Percentiles rank a stretch among this genome's conserved stretches.
Evolutionary conservation across 2,888 invertebrate species (phyloP).

Genomic region (Lochmaea capreae): DNA sequence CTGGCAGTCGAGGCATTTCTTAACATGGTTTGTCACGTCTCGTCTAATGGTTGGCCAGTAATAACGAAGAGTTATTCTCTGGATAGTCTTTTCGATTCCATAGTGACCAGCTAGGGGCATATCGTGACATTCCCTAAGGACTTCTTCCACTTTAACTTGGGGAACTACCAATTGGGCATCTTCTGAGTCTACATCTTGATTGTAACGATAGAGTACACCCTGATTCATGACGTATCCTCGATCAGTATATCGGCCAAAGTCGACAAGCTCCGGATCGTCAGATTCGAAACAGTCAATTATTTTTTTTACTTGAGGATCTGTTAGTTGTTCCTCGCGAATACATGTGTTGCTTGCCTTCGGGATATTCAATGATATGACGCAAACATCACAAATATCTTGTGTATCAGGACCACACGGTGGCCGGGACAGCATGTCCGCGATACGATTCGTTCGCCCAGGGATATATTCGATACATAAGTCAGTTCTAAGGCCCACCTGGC

Average conservation of each 20-base stretch:
- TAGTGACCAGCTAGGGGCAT: conserved; percentile 51
- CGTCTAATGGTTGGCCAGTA: conserved; percentile 52
- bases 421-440: conserved; percentile 42
- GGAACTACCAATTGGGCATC: conserved; percentile 53
- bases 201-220: conserved; percentile 47
- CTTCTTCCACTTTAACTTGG: neutral
- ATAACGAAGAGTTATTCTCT: conserved; percentile 43
- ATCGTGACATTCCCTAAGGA: conserved; percentile 50
- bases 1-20: conserved; percentile 51
- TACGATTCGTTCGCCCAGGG: conserved; percentile 33
- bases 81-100: conserved; percentile 49
- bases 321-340: conserved; percentile 40
- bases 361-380: neutral
- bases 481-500: conserved; percentile 64
- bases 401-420: conserved; percentile 12
- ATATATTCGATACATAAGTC: conserved; percentile 47
- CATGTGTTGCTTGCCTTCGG: neutral
- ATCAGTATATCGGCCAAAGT: conserved; percentile 41
- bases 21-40: conserved; percentile 46
- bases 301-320: conserved; percentile 45
- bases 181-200: conserved; percentile 42
- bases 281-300: conserved; percentile 43
- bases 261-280: conserved; percentile 23
- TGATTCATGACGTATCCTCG: conserved; percentile 48
- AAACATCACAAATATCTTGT: conserved; percentile 11